A percentile compares a stretch with the other conserved stretches of the same genome.
Conservation (phyloP, 2,797 vertebrate species). For the Paguma larvata region DNA sequence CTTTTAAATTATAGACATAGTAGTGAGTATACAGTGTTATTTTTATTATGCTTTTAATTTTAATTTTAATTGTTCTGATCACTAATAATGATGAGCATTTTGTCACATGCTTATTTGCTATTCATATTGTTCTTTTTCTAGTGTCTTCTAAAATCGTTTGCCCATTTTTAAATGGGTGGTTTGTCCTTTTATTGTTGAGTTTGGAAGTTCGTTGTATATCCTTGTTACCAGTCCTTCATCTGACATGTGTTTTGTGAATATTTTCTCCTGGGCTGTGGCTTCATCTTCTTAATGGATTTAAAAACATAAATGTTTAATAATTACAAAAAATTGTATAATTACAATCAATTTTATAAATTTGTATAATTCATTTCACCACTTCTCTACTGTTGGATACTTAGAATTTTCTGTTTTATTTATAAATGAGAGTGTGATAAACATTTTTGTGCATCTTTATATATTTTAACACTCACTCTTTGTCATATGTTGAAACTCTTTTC, state of each 20-base stretch:
- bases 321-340: background rate
- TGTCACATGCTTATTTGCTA: background rate
- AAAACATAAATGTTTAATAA: background rate
- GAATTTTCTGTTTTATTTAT: background rate
- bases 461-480: background rate
- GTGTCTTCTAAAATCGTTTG: background rate
- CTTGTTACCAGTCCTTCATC: background rate
- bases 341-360: background rate
- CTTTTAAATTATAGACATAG: background rate
- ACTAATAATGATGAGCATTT: background rate
- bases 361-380: background rate
- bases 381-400: background rate
- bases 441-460: background rate
- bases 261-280: background rate
- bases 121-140: background rate
- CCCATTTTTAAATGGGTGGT: background rate
- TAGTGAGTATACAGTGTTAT: background rate
- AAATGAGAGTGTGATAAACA: background rate
- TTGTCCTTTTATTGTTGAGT: background rate
- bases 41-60: background rate
- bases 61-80: background rate
- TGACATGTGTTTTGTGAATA: background rate
- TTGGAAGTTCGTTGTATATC: background rate
- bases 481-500: background rate
- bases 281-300: background rate